Evolutionary conservation across 2,888 invertebrate genomes (phyloP).

Genomic region (Epinotia demarniana): DNA sequence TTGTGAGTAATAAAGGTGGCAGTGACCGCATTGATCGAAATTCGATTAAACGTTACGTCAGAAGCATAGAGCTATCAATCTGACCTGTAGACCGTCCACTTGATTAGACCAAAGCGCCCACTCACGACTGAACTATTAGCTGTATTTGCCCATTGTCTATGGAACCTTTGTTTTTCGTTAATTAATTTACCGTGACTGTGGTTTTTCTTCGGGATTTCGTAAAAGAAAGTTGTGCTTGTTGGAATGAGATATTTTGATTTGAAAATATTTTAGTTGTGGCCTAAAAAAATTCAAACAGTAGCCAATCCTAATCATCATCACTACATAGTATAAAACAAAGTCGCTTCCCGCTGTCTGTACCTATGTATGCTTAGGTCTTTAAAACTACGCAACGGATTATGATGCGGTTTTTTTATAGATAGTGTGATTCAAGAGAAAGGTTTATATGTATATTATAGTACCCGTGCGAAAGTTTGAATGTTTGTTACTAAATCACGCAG

Average conservation of each 20-base stretch:
- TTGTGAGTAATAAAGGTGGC: not conserved
- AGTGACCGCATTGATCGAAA: not conserved
- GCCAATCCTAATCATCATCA: too few species aligned
- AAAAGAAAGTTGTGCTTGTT: not conserved
- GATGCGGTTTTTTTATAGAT: too few species aligned
- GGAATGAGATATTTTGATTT: not conserved
- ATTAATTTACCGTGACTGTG: conserved; percentile 39
- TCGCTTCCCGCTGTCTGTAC: too few species aligned
- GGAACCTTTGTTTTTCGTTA: conserved; percentile 34
- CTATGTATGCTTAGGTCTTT: too few species aligned
- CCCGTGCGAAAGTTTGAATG: too few species aligned
- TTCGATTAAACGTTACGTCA: conserved; percentile 45
- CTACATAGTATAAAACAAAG: too few species aligned
- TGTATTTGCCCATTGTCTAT: conserved; percentile 18
- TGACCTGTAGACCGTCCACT: conserved; percentile 50
- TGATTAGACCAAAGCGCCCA: conserved; percentile 51
- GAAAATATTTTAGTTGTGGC: not conserved
- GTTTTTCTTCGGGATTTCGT: not conserved
- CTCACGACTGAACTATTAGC: conserved; percentile 47
- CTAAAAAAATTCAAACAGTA: too few species aligned
- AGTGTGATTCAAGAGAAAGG: too few species aligned
- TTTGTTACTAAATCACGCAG: too few species aligned
- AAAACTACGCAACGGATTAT: too few species aligned
- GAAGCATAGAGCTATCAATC: conserved; percentile 55
- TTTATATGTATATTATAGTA: too few species aligned